Percentiles rank a stretch among this genome's conserved stretches.
phyloP scores from a whole-genome alignment of 2,113 vertebrate genomes.

The Neodon shergylaensis region DNA sequence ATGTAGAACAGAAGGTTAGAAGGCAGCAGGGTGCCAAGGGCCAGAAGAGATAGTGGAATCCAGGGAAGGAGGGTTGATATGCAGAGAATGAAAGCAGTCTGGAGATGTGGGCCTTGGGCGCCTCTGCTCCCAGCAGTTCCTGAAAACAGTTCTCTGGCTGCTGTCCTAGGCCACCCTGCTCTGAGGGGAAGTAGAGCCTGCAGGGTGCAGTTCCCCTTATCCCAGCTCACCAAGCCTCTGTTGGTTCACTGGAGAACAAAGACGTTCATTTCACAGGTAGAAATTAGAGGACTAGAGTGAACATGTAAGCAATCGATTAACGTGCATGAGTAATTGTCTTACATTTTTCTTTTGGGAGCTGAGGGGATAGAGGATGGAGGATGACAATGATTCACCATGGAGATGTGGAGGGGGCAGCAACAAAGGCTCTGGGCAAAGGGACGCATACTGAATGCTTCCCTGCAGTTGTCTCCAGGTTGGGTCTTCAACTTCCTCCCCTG shows the following conservation, averaged over 20 bases:
- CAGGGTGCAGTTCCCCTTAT: background rate
- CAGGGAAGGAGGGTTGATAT: background rate
- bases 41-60: background rate
- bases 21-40: background rate
- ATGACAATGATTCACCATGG: background rate
- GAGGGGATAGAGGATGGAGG: background rate
- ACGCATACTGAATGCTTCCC: background rate
- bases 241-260: background rate
- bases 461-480: background rate
- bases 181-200: background rate
- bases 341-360: slow-evolving; percentile 22
- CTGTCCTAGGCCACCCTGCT: background rate
- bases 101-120: background rate
- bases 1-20: background rate
- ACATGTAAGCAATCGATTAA: background rate
- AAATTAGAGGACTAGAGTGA: background rate
- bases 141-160: background rate
- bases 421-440: background rate
- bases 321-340: background rate
- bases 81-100: background rate
- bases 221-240: background rate
- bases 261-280: background rate
- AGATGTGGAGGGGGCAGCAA: background rate
- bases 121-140: background rate
- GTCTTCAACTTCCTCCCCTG: background rate